A percentile compares a stretch with the other conserved stretches of the same genome.
These are phyloP conservation scores for Adoxophyes honmai DNA, from an alignment of 1,140 invertebrate species.

Conservation along the genomic window DNA sequence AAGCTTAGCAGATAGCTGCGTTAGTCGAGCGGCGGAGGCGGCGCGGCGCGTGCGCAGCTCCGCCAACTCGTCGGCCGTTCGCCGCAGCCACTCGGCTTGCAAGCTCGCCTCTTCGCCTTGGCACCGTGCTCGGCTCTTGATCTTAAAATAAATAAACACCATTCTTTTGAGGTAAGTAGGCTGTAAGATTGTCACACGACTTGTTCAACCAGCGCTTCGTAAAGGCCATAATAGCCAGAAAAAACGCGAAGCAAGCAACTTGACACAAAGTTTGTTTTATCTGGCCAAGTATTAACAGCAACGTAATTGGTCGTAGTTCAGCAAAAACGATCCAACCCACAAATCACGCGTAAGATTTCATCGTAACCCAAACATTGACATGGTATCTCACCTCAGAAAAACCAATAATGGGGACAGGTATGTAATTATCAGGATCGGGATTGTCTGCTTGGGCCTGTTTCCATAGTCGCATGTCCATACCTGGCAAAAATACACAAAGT, in stretches of 20 bases:
- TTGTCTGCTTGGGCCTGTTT: conserved; percentile 95
- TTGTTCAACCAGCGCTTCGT: too few relatives aligned
- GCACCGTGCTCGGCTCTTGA: conserved; percentile 89
- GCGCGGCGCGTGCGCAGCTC: conserved; percentile 77
- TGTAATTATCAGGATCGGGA: conserved; percentile 91
- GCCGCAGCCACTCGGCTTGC: conserved; percentile 85
- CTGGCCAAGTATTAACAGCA: too few relatives aligned
- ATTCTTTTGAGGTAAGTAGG: too few relatives aligned
- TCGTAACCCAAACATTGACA: not conserved
- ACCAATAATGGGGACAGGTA: conserved; percentile 95
- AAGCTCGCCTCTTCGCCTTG: conserved; percentile 89
- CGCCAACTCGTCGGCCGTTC: conserved; percentile 86
- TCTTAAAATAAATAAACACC: conserved; percentile 68
- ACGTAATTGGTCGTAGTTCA: too few relatives aligned
- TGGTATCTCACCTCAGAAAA: conserved; percentile 79
- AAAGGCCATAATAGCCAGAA: too few relatives aligned
- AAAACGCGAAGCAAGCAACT: too few relatives aligned
- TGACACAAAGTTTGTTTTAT: too few relatives aligned
- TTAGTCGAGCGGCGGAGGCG: conserved; percentile 45
- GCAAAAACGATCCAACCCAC: too few relatives aligned
- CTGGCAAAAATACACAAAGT: conserved; percentile 53
- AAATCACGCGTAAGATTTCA: not conserved
- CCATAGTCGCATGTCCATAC: conserved; percentile 89
- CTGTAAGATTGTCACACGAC: too few relatives aligned
- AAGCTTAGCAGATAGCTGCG: conserved; percentile 40